A percentile compares a stretch with the other conserved stretches of the same genome.
These are phyloP conservation scores for Papilio xuthus DNA, from an alignment of 1,140 invertebrate species.

Conservation along the genomic window DNA sequence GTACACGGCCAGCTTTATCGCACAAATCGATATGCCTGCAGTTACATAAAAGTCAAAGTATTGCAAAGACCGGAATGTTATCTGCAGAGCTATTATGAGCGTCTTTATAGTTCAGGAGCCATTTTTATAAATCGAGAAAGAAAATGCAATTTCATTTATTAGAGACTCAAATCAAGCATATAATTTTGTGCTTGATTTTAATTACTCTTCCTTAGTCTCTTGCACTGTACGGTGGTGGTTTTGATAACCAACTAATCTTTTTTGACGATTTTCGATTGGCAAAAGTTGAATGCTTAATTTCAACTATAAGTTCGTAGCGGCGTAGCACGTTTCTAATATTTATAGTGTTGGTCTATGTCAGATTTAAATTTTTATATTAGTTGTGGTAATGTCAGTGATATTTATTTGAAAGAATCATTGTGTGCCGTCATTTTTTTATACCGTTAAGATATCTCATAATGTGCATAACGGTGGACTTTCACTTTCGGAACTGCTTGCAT, in stretches of 20 bases:
- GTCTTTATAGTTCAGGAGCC: neutral
- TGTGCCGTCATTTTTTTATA: neutral
- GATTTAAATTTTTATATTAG: neutral
- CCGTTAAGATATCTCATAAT: neutral
- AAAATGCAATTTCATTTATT: neutral
- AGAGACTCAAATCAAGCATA: no score
- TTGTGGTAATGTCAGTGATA: neutral
- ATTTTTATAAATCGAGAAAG: neutral
- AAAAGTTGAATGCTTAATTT: neutral
- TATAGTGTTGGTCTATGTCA: neutral
- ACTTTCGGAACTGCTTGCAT: slow-evolving; percentile 35
- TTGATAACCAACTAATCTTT: neutral
- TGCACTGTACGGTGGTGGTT: no score
- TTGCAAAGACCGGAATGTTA: neutral
- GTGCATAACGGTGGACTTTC: slow-evolving; percentile 36
- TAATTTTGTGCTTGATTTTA: no score
- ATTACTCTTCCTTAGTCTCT: no score
- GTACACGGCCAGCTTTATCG: neutral
- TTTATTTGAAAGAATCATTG: neutral
- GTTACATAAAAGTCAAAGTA: neutral
- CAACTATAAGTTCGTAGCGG: neutral
- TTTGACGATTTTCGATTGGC: neutral
- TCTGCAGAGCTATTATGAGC: slow-evolving; percentile 40
- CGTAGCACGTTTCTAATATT: neutral
- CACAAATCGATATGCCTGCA: neutral